phyloP scores from a whole-genome alignment of 2,888 invertebrate genomes.

The Plemyria rubiginata region DNA sequence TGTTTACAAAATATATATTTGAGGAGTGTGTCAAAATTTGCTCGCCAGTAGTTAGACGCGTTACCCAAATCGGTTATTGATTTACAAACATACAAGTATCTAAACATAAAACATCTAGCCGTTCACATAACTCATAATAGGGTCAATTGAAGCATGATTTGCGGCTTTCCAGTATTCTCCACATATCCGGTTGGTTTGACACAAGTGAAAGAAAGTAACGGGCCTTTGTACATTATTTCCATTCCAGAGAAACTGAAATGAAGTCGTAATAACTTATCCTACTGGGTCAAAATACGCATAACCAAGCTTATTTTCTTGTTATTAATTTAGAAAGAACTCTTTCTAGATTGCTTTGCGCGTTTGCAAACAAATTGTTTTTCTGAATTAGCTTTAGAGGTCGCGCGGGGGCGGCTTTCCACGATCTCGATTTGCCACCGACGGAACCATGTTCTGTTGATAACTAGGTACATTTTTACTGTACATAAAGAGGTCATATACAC shows the following conservation, averaged over 20 bases:
- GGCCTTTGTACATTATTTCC: slow-evolving; percentile 3
- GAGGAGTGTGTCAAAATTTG: too few relatives aligned
- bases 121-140: background rate
- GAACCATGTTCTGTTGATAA: background rate
- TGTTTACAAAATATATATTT: too few relatives aligned
- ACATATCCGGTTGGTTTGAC: background rate
- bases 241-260: slow-evolving; percentile 7
- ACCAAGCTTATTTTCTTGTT: slow-evolving; percentile 10
- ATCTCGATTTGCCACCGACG: background rate
- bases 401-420: background rate
- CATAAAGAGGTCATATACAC: too few relatives aligned
- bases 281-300: slow-evolving; percentile 8
- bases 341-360: slow-evolving; percentile 1
- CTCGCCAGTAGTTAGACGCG: too few relatives aligned
- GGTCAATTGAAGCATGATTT: background rate
- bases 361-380: slow-evolving; percentile 14
- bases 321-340: slow-evolving; percentile 9
- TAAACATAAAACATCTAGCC: too few relatives aligned
- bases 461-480: background rate
- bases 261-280: slow-evolving; percentile 11
- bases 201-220: slow-evolving; percentile 1
- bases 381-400: slow-evolving; percentile 7
- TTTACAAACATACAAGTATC: too few relatives aligned
- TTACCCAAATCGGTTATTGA: too few relatives aligned
- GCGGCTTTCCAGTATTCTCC: background rate